Evolutionary conservation across 2,113 vertebrate genomes (phyloP).

Genomic region (Sylvia atricapilla): DNA sequence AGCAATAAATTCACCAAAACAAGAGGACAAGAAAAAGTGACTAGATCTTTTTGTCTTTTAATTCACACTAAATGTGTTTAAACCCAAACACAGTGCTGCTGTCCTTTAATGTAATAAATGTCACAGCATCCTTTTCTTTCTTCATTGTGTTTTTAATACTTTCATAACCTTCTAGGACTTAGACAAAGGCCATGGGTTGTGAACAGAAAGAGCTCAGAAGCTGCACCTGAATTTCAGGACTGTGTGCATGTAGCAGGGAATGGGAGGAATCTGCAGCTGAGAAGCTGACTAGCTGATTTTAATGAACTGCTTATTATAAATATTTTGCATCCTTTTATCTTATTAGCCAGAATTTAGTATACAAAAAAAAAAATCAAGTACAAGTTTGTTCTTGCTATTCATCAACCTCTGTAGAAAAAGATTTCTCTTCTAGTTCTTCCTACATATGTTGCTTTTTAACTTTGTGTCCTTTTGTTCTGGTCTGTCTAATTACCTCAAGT

Average conservation of each 20-base stretch:
- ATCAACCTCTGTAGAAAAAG: neutral
- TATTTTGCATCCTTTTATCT: neutral
- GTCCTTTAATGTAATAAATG: neutral
- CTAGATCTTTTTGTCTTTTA: neutral
- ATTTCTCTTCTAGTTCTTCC: neutral
- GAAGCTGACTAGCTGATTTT: neutral
- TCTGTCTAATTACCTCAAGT: constrained; percentile 32
- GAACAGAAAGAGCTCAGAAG: neutral
- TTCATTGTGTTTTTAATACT: neutral
- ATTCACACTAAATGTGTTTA: neutral
- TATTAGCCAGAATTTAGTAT: neutral
- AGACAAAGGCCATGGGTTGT: neutral
- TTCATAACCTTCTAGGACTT: neutral
- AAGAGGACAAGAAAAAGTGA: neutral
- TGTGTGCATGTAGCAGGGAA: neutral
- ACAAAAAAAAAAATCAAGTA: neutral
- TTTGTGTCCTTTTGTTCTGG: constrained; percentile 44
- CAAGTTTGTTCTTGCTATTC: neutral
- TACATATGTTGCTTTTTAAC: constrained; percentile 32
- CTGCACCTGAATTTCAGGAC: neutral
- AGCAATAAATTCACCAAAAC: neutral
- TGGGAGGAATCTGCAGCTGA: neutral
- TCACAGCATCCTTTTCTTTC: neutral
- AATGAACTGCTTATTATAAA: neutral
- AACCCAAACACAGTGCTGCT: neutral